Percentiles rank a stretch among this genome's conserved stretches.
Evolutionary conservation across 2,797 vertebrate genomes (phyloP).

Genomic region (Lutjanus argentimaculatus): DNA sequence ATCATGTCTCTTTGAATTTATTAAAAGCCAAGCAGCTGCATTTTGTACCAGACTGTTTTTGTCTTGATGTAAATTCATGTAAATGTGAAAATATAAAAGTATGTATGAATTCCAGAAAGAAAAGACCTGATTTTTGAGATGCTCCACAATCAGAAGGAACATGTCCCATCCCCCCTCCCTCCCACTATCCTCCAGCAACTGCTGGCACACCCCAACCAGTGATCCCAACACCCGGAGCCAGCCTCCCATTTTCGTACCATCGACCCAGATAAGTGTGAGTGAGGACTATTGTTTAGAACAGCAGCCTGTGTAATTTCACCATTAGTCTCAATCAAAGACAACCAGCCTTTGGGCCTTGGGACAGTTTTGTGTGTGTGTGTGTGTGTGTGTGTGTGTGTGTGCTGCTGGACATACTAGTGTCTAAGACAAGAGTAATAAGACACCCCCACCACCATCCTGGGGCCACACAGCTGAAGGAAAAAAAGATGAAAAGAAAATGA

Average conservation of each 20-base stretch:
- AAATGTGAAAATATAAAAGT: not conserved
- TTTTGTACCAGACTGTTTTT: not conserved
- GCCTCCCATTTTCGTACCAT: slow-evolving; percentile 65
- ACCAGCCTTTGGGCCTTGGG: slow-evolving; percentile 59
- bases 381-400: slow-evolving; percentile 1
- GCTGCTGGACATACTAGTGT: slow-evolving; percentile 47
- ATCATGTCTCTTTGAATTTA: not conserved
- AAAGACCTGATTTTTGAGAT: slow-evolving; percentile 22
- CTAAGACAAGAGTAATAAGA: slow-evolving; percentile 69
- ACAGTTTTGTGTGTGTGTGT: slow-evolving; percentile 26
- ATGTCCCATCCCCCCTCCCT: not conserved
- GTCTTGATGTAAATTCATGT: slow-evolving; percentile 6
- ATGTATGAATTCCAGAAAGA: not conserved
- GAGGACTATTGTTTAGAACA: slow-evolving; percentile 78
- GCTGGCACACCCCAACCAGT: slow-evolving; percentile 19
- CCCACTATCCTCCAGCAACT: slow-evolving; percentile 27
- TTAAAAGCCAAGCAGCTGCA: not conserved
- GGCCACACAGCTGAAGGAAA: slow-evolving; percentile 54
- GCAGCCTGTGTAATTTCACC: slow-evolving; percentile 79
- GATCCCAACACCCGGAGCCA: slow-evolving; percentile 43
- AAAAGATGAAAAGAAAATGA: slow-evolving; percentile 68
- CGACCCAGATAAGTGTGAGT: slow-evolving; percentile 77
- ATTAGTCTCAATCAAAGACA: slow-evolving; percentile 81
- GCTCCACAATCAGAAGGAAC: slow-evolving; percentile 1
- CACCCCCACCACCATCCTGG: slow-evolving; percentile 38